Evolutionary conservation across 2,113 vertebrate species (phyloP).

Genomic region (Parus major): DNA sequence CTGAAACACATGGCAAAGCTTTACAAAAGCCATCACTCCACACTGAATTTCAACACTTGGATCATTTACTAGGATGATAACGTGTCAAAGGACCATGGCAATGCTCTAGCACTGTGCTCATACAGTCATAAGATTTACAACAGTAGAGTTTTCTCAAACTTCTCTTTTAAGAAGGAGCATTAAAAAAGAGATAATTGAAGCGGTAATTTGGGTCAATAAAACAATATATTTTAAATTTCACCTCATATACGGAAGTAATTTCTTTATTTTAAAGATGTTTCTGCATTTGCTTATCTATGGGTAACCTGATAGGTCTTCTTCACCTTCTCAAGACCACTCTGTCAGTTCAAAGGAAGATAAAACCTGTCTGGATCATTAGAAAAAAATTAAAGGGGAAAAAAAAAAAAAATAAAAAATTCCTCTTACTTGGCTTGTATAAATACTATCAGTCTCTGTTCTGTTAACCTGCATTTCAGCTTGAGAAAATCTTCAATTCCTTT

Average conservation of each 20-base stretch:
- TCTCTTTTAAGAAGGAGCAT: not conserved
- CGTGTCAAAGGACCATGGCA: not conserved
- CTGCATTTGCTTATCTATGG: not conserved
- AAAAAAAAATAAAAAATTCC: not conserved
- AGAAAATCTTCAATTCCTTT: not conserved
- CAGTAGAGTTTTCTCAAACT: not conserved
- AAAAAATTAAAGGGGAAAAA: not conserved
- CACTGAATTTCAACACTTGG: not conserved
- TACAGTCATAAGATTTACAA: not conserved
- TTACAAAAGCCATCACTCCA: constrained; percentile 8
- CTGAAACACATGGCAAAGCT: not conserved
- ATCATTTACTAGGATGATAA: not conserved
- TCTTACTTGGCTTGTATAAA: not conserved
- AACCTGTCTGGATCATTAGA: not conserved
- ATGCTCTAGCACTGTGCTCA: not conserved
- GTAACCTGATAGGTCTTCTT: not conserved
- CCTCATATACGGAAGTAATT: not conserved
- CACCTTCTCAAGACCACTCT: not conserved
- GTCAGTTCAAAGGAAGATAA: not conserved
- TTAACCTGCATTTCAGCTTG: not conserved
- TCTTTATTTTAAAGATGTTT: not conserved
- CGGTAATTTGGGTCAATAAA: not conserved
- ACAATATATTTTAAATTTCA: not conserved
- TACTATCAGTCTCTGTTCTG: not conserved
- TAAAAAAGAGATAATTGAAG: not conserved